These are phyloP conservation scores for Pachymerium ferrugineum DNA, from an alignment of 2,888 invertebrate species.

Conservation along the genomic window DNA sequence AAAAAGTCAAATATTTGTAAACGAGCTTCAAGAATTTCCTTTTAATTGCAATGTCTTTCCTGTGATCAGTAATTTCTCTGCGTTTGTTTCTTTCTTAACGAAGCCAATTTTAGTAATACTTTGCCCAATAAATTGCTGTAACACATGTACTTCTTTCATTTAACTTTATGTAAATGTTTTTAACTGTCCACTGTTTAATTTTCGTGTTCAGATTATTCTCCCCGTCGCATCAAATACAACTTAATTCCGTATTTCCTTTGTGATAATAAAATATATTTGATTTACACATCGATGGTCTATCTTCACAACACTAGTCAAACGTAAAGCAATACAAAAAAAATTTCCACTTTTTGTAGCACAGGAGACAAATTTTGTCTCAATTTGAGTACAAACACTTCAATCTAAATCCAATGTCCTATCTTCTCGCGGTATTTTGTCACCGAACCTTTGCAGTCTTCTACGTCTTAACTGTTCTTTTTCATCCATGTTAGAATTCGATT, in stretches of 20 bases:
- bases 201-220: not conserved
- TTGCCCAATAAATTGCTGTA: slow-evolving; percentile 4
- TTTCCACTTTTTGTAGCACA: not conserved
- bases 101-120: not conserved
- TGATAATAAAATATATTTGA: slow-evolving; percentile 13
- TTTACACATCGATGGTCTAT: slow-evolving; percentile 13
- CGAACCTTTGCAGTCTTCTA: slow-evolving; percentile 20
- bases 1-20: not conserved
- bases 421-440: not conserved
- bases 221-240: not conserved
- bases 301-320: not conserved
- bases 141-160: not conserved
- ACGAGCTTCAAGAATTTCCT: not conserved
- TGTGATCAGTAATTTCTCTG: not conserved
- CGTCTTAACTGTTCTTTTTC: slow-evolving; percentile 21
- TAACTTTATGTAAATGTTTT: too few relatives aligned
- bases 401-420: slow-evolving; percentile 14
- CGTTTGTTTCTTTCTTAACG: not conserved
- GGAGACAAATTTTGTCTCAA: not conserved
- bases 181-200: too few relatives aligned
- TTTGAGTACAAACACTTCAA: not conserved
- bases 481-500: not conserved
- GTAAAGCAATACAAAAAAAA: slow-evolving; percentile 1
- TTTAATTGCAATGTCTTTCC: not conserved
- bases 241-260: not conserved